These are phyloP conservation scores for Alcedo quadribrachys DNA, from an alignment of 2,797 vertebrate species.

Conservation along the genomic window DNA sequence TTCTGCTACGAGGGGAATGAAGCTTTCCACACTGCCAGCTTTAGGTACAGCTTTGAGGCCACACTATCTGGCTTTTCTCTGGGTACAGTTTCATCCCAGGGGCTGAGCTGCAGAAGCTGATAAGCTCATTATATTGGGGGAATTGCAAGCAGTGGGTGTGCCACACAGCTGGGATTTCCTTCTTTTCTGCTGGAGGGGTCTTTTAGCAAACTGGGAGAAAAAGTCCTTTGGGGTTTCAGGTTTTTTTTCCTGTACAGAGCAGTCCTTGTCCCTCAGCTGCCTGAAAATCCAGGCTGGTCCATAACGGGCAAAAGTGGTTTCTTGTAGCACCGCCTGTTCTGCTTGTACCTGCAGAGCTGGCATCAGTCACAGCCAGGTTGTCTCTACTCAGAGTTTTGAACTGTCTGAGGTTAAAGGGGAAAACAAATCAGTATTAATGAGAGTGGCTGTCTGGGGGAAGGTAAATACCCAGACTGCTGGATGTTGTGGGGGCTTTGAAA, in stretches of 20 bases:
- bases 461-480: not conserved
- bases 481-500: not conserved
- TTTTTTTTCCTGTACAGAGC: not conserved
- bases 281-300: not conserved
- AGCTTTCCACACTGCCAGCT: not conserved
- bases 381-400: not conserved
- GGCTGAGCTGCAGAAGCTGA: slow-evolving; percentile 6
- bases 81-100: not conserved
- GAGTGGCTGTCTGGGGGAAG: not conserved
- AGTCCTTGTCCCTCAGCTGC: not conserved
- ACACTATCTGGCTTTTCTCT: not conserved
- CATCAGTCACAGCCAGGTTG: not conserved
- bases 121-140: not conserved
- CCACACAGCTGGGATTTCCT: not conserved
- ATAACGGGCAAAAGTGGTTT: not conserved
- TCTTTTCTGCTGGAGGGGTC: not conserved
- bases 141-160: not conserved
- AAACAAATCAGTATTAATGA: not conserved
- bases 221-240: not conserved
- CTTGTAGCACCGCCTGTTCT: not conserved
- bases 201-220: not conserved
- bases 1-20: rapidly evolving
- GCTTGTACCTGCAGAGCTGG: not conserved
- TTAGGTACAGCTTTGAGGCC: not conserved
- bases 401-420: not conserved